phyloP scores from a whole-genome alignment of 2,888 invertebrate genomes.

The Sisyra terminalis region DNA sequence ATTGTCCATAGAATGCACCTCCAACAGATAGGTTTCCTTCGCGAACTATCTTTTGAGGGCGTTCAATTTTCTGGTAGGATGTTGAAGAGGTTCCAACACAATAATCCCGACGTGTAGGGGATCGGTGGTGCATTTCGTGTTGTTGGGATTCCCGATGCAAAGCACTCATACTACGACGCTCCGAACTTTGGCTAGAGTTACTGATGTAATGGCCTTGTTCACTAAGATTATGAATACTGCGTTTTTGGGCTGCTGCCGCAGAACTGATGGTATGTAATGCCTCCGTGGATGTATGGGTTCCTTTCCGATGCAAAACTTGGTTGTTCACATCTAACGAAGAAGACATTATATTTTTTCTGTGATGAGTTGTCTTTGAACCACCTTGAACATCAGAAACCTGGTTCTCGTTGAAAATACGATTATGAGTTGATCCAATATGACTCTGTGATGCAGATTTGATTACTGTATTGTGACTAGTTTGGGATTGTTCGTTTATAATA shows the following conservation, averaged over 20 bases:
- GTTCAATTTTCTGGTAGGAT: constrained; percentile 31
- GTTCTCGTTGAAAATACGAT: not conserved
- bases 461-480: constrained; percentile 13
- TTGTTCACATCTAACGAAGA: constrained; percentile 60
- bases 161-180: constrained; percentile 62
- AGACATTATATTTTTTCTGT: constrained; percentile 57
- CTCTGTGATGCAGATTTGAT: constrained; percentile 23
- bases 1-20: constrained; percentile 55
- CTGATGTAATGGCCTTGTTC: constrained; percentile 53
- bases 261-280: constrained; percentile 55
- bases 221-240: constrained; percentile 63
- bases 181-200: constrained; percentile 46
- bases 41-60: constrained; percentile 41
- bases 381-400: not conserved
- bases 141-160: constrained; percentile 52
- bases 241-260: constrained; percentile 61
- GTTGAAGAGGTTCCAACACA: constrained; percentile 30
- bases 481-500: constrained; percentile 8
- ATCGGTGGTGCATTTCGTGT: constrained; percentile 27
- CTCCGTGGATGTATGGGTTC: constrained; percentile 48
- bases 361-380: constrained; percentile 19
- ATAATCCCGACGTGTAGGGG: constrained; percentile 29
- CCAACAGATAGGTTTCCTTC: constrained; percentile 55
- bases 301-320: constrained; percentile 62
- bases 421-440: not conserved